These are phyloP conservation scores for Piscicola geometra DNA, from an alignment of 2,888 invertebrate species.

Conservation along the genomic window DNA sequence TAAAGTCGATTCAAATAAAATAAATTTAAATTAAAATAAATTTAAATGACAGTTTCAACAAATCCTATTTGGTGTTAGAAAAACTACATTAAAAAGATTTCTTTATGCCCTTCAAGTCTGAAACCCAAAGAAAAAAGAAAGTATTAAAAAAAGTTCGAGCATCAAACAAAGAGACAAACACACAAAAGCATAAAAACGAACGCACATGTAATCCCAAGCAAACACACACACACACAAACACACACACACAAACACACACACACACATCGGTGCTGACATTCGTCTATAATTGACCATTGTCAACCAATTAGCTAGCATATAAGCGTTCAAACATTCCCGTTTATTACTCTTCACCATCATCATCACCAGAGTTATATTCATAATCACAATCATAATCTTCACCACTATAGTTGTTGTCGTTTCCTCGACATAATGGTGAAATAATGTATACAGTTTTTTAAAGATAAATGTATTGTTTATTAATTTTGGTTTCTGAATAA, in stretches of 20 bases:
- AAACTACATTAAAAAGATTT: no score
- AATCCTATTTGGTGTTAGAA: no score
- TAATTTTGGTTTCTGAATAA: no score
- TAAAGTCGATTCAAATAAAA: no score
- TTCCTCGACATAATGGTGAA: no score
- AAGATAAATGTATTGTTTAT: no score
- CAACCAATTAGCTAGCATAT: not conserved
- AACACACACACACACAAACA: constrained; percentile 17
- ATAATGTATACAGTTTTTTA: no score
- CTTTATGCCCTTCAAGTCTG: no score
- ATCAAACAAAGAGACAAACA: constrained; percentile 6
- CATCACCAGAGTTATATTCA: constrained; percentile 8
- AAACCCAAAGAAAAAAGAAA: not conserved
- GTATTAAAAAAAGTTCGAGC: not conserved
- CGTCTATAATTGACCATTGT: constrained; percentile 6
- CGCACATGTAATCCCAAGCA: not conserved
- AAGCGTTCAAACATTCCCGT: constrained; percentile 12
- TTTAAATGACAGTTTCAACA: no score
- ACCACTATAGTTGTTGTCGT: no score
- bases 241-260: constrained; percentile 14
- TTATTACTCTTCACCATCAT: constrained; percentile 2
- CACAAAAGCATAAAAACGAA: not conserved
- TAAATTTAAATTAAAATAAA: no score
- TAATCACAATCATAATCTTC: not conserved
- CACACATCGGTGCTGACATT: not conserved